These are phyloP conservation scores for Tridacna crocea DNA, from an alignment of 2,888 invertebrate species.

Conservation along the genomic window DNA sequence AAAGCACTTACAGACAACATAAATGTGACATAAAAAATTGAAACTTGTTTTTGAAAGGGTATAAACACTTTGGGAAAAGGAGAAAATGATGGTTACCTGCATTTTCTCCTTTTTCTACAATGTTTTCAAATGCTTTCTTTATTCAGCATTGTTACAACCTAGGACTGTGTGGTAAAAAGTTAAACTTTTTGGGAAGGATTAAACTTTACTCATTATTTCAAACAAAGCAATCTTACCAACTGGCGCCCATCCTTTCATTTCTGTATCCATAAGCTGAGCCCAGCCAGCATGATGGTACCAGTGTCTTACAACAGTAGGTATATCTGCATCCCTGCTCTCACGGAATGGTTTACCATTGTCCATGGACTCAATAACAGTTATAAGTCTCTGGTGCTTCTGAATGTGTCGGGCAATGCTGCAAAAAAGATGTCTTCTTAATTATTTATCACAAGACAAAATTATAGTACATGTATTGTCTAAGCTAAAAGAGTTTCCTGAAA, in stretches of 20 bases:
- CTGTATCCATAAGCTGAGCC: conserved; percentile 83
- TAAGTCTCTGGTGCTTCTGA: conserved; percentile 85
- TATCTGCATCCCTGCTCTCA: conserved; percentile 84
- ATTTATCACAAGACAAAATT: no score
- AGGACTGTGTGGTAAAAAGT: no score
- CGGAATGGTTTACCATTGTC: conserved; percentile 84
- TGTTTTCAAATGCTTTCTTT: not conserved
- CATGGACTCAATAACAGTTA: conserved; percentile 85
- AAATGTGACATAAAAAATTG: no score
- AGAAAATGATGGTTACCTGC: not conserved
- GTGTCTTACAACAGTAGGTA: conserved; percentile 85
- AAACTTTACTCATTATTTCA: not conserved
- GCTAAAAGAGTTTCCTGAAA: no score
- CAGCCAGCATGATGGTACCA: conserved; percentile 86
- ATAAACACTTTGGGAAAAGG: no score
- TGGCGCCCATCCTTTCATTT: conserved; percentile 84
- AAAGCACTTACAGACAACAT: no score
- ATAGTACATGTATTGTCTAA: no score
- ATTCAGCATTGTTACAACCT: no score
- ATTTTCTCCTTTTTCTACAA: not conserved
- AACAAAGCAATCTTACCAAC: conserved; percentile 78
- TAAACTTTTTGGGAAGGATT: no score
- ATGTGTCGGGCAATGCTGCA: conserved; percentile 85
- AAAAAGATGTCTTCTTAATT: no score
- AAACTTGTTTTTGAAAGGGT: no score